A percentile compares a stretch with the other conserved stretches of the same genome.
Evolutionary conservation across 1,140 invertebrate species (phyloP).

Genomic region (Zaprionus kolodkinae): DNA sequence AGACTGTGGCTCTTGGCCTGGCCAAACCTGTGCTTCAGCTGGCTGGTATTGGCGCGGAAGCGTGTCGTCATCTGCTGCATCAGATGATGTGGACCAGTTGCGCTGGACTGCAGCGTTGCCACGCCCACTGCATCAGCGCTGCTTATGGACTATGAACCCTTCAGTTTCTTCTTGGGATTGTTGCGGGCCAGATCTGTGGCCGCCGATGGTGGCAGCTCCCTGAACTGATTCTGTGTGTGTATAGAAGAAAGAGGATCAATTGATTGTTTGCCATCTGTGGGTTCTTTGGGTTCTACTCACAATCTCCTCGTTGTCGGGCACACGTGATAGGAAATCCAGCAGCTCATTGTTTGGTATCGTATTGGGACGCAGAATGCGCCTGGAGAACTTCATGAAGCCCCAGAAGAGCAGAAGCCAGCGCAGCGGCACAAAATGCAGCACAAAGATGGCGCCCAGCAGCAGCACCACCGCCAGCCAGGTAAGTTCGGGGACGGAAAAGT

Average conservation of each 20-base stretch:
- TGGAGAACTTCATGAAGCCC: conserved; percentile 98
- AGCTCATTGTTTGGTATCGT: conserved; percentile 99
- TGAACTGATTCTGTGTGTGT: conserved; percentile 85
- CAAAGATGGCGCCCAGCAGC: conserved; percentile 88
- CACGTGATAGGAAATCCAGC: conserved; percentile 96
- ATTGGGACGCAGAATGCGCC: conserved; percentile 96
- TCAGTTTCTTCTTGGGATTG: conserved; percentile 86
- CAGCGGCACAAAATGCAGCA: conserved; percentile 96
- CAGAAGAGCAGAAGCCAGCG: conserved; percentile 97
- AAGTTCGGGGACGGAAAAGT: conserved; percentile 98
- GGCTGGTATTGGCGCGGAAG: conserved; percentile 75
- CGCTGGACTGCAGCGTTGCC: conserved; percentile 56
- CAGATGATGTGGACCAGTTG: conserved; percentile 63
- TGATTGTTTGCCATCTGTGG: background rate
- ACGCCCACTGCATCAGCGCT: conserved; percentile 71
- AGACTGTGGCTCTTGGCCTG: conserved; percentile 75
- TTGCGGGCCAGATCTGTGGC: conserved; percentile 84
- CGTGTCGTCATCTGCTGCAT: conserved; percentile 63
- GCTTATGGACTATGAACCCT: conserved; percentile 85
- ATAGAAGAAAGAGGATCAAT: background rate
- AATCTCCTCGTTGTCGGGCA: conserved; percentile 97
- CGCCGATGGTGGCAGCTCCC: conserved; percentile 86
- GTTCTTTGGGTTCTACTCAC: conserved; percentile 85
- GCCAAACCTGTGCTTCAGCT: conserved; percentile 73
- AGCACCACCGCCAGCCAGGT: conserved; percentile 95